Percentiles rank a stretch among this genome's conserved stretches.
Conservation (phyloP, 1,140 invertebrate genomes). For the Dolichoris vasculosae region DNA sequence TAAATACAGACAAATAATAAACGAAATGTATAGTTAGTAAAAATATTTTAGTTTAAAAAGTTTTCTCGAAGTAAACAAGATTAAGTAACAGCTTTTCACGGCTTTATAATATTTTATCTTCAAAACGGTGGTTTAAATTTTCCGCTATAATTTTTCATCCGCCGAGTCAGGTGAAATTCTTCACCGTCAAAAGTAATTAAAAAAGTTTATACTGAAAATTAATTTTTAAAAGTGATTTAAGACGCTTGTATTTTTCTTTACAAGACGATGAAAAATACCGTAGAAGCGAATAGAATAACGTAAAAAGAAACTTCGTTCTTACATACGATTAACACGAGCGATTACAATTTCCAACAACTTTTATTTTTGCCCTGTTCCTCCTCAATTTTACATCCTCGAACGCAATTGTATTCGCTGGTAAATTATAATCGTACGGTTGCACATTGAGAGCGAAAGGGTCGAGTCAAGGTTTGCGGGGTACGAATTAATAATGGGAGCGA, state of each 20-base stretch:
- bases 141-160: background rate
- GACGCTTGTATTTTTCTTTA: background rate
- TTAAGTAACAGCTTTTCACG: background rate
- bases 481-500: background rate
- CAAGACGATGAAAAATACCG: background rate
- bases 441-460: background rate
- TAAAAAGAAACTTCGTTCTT: background rate
- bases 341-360: no score
- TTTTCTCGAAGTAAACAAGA: background rate
- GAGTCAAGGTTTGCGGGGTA: background rate
- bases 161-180: background rate
- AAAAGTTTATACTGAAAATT: background rate
- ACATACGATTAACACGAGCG: background rate
- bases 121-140: background rate
- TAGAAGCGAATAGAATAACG: background rate
- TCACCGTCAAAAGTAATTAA: background rate
- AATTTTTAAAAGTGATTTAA: background rate
- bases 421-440: no score
- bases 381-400: no score
- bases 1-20: background rate
- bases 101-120: background rate
- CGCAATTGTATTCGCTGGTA: no score
- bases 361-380: no score
- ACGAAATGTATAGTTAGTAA: background rate
- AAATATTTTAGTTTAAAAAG: background rate